These are phyloP conservation scores for Reticulitermes speratus DNA, from an alignment of 1,140 invertebrate genomes.

Conservation along the genomic window DNA sequence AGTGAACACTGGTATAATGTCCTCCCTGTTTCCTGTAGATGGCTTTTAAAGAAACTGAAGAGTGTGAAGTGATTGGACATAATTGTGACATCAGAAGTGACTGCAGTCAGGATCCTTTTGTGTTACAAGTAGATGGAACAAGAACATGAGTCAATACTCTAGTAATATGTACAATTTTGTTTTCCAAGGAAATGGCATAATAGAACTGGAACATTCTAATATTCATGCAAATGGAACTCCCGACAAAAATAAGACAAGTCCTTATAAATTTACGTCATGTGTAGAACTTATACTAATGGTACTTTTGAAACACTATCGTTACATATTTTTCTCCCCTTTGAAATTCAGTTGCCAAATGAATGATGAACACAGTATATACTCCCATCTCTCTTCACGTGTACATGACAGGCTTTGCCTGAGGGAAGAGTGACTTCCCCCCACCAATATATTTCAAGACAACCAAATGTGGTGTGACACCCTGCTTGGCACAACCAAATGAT, in stretches of 20 bases:
- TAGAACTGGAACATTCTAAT: background rate
- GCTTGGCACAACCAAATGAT: background rate
- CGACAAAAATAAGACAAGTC: background rate
- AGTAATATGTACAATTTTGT: conserved; percentile 16
- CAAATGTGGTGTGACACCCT: background rate
- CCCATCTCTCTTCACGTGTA: background rate
- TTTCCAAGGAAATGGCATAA: conserved; percentile 5
- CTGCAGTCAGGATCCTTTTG: background rate
- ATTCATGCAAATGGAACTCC: conserved; percentile 10
- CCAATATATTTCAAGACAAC: background rate
- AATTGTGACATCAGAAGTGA: background rate
- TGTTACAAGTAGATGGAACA: background rate
- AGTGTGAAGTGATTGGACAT: background rate
- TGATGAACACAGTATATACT: background rate
- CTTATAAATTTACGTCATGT: background rate
- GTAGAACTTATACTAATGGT: conserved; percentile 16
- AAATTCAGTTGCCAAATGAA: conserved; percentile 16
- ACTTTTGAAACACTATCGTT: background rate
- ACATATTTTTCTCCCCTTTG: background rate
- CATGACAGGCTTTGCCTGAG: background rate
- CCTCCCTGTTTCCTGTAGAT: background rate
- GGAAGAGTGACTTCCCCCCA: background rate
- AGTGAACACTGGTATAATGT: background rate
- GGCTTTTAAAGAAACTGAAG: background rate
- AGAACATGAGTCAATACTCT: background rate